Conservation (phyloP, 2,113 vertebrate species). For the Anarhynchus alexandrinus region DNA sequence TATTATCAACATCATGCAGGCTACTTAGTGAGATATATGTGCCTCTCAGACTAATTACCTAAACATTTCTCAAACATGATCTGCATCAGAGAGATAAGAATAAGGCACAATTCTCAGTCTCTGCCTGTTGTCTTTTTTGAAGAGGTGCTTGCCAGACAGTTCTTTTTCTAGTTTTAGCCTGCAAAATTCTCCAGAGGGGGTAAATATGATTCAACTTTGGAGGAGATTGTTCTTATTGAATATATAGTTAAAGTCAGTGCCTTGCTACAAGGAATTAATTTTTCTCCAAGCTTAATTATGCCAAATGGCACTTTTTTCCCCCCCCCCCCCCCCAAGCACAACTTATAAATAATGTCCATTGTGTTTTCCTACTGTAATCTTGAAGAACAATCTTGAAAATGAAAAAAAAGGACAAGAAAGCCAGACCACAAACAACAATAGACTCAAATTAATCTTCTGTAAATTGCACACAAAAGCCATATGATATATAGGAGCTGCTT, state of each 20-base stretch:
- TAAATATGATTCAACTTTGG: not conserved
- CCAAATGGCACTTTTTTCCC: not conserved
- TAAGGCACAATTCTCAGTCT: not conserved
- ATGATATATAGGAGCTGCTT: not conserved
- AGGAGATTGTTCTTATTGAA: not conserved
- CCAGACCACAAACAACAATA: not conserved
- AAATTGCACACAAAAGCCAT: not conserved
- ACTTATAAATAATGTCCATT: not conserved
- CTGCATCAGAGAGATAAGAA: not conserved
- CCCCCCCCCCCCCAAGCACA: too few relatives aligned
- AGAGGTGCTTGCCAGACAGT: not conserved
- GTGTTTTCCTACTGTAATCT: not conserved
- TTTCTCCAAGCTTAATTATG: not conserved
- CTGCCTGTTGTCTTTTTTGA: not conserved
- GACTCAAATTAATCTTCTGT: not conserved
- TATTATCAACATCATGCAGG: not conserved
- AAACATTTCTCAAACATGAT: not conserved
- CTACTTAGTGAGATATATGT: not conserved
- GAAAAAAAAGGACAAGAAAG: not conserved
- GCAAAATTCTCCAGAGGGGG: not conserved
- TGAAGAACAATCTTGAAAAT: not conserved
- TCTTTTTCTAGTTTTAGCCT: not conserved
- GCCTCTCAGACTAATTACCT: not conserved
- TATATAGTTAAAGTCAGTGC: not conserved
- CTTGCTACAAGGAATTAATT: not conserved